Evolutionary conservation across 1,140 invertebrate genomes (phyloP), one percentile per base, ranked within the genome.

Genomic region (Drosophila repleta): DNA sequence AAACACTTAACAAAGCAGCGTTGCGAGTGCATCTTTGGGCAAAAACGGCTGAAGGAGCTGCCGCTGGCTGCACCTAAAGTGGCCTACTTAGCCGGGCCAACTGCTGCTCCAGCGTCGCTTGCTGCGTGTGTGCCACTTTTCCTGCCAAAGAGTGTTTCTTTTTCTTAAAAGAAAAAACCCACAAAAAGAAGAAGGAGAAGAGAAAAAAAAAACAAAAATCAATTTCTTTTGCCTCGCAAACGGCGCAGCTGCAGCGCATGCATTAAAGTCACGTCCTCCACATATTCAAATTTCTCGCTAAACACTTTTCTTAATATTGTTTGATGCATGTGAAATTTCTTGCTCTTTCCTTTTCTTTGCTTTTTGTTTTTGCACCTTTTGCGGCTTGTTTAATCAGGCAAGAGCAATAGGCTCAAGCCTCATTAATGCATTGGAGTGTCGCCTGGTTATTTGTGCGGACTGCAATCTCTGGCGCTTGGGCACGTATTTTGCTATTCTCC

Each of bases 181-280:
- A 18, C 5, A 43, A 11, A 61, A 78, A 63, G n/a, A 3, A n/a
- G n/a, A 15, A 43, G 60, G 74, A 66, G 64, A 67, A 53, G 56
- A 73, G 73, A 74, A 61, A 80, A 62, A 66, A 62, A 68, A 73
- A 65, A 57, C 65, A 65, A 77, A 83, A 84, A 84, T 87, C 81
- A 84, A 80, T 85, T 81, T 81, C 43, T 57, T 51, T 74, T 66
- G 57, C 52, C 65, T 70, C 69, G 67, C 67, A 74, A 56, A 41
- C 24, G 45, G 52, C 37, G 39, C 62, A 63, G 58, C 69, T 66
- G 74, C 62, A 18, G 7, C 26, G 58, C 32, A 64, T 77, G 64
- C 60, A 67, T 64, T 66, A 58, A 69, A 78, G 66, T 81, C 74
- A 85, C 81, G 76, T 77, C 48, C 71, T 74, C 64, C 62, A 85